Percentiles rank a stretch among this genome's conserved stretches.
These are phyloP conservation scores for Andrena praecox DNA, from an alignment of 2,888 invertebrate genomes.

Conservation along the genomic window DNA sequence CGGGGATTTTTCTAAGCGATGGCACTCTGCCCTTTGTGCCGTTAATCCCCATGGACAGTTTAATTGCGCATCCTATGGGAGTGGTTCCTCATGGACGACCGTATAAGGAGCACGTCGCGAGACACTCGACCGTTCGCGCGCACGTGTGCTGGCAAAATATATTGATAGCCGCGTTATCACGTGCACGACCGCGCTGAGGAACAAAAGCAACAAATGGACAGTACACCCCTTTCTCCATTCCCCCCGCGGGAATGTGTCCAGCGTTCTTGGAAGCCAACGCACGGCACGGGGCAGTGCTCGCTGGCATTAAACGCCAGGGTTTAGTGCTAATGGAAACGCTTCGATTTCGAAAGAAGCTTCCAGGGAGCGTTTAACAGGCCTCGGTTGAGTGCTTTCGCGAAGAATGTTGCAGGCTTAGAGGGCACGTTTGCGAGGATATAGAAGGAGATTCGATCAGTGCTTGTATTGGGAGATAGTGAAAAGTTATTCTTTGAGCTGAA, in stretches of 20 bases:
- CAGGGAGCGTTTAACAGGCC: slow-evolving; percentile 1
- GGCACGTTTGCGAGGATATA: background rate
- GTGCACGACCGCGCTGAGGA: slow-evolving; percentile 24
- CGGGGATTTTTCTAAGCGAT: background rate
- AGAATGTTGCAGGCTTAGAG: background rate
- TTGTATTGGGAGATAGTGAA: no score
- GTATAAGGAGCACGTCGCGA: slow-evolving; percentile 55
- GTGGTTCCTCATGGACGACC: slow-evolving; percentile 54
- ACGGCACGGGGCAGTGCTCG: slow-evolving; percentile 29
- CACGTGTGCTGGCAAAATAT: slow-evolving; percentile 60
- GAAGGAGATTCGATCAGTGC: no score
- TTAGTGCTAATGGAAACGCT: slow-evolving; percentile 59
- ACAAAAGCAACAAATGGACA: slow-evolving; percentile 53
- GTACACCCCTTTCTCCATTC: slow-evolving; percentile 28
- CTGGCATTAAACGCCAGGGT: slow-evolving; percentile 48
- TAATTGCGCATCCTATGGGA: slow-evolving; percentile 66
- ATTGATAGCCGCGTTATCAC: slow-evolving; percentile 60
- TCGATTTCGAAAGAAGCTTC: slow-evolving; percentile 15
- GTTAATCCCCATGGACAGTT: slow-evolving; percentile 63
- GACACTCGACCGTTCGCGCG: slow-evolving; percentile 28
- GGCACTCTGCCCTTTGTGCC: slow-evolving; percentile 30
- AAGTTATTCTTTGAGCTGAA: no score
- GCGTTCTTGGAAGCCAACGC: slow-evolving; percentile 49
- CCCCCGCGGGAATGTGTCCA: slow-evolving; percentile 39
- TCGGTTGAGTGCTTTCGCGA: background rate